Conservation (phyloP, 2,888 invertebrate genomes). For the Operophtera brumata region DNA sequence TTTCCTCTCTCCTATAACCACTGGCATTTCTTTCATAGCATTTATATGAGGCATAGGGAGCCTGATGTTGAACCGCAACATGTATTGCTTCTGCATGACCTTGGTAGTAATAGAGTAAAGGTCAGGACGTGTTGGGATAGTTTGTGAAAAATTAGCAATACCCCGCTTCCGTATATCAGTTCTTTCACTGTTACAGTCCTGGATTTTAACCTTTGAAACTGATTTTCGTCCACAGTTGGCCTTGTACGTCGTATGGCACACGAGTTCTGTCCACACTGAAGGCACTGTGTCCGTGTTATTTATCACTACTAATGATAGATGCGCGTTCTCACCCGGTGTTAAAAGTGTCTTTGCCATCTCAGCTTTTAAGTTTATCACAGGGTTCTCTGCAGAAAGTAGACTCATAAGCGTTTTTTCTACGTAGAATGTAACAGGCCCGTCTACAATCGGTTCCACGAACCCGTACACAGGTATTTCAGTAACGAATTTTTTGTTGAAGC, state of each 20-base stretch:
- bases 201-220: not conserved
- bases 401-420: slow-evolving; percentile 23
- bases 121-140: slow-evolving; percentile 14
- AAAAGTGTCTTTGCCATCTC: slow-evolving; percentile 17
- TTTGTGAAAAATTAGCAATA: not conserved
- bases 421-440: slow-evolving; percentile 24
- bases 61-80: slow-evolving; percentile 14
- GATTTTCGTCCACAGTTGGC: slow-evolving; percentile 19
- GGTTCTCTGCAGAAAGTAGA: slow-evolving; percentile 5
- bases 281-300: slow-evolving; percentile 19
- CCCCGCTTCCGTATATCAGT: not conserved
- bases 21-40: slow-evolving; percentile 14
- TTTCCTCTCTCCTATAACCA: slow-evolving; percentile 18
- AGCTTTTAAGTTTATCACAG: slow-evolving; percentile 23
- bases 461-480: slow-evolving; percentile 25
- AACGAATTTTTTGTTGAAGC: slow-evolving; percentile 17
- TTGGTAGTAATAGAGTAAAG: slow-evolving; percentile 11
- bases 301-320: slow-evolving; percentile 7
- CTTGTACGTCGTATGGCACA: slow-evolving; percentile 20
- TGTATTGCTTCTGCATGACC: slow-evolving; percentile 20
- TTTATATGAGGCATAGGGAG: slow-evolving; percentile 24
- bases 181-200: slow-evolving; percentile 2
- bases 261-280: slow-evolving; percentile 13
- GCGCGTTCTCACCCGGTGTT: slow-evolving; percentile 23
- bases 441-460: not conserved